A percentile compares a stretch with the other conserved stretches of the same genome.
Conservation (phyloP, 2,888 invertebrate species). For the Tuberolachnus salignus region DNA sequence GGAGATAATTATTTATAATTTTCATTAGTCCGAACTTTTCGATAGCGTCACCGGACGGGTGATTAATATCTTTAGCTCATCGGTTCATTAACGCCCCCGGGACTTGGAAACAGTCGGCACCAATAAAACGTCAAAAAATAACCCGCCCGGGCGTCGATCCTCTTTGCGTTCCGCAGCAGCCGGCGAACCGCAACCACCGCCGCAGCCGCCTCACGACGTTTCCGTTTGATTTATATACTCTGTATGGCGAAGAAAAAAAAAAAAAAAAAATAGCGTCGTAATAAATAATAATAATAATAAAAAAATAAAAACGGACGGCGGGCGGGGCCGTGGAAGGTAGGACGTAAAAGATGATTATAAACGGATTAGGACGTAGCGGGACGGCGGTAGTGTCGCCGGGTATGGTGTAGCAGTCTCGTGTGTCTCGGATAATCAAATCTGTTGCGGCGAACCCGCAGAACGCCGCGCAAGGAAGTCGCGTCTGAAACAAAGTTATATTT, state of each 20-base stretch:
- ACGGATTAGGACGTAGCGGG: not conserved
- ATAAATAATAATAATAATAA: not conserved
- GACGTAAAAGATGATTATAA: slow-evolving; percentile 24
- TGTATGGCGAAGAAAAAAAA: no score
- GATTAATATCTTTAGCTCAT: slow-evolving; percentile 39
- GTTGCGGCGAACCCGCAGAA: not conserved
- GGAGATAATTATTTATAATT: slow-evolving; percentile 45
- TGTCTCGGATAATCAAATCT: slow-evolving; percentile 37
- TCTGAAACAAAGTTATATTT: slow-evolving; percentile 38
- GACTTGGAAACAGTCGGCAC: slow-evolving; percentile 36
- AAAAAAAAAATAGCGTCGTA: not conserved
- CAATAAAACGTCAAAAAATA: slow-evolving; percentile 43
- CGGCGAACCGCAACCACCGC: no score
- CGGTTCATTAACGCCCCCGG: slow-evolving; percentile 51
- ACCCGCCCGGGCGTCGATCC: not conserved
- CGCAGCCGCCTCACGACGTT: not conserved
- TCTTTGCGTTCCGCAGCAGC: not conserved
- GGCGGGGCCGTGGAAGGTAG: not conserved
- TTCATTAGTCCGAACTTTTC: slow-evolving; percentile 44
- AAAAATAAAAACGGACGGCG: no score
- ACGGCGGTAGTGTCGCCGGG: no score
- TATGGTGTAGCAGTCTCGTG: not conserved
- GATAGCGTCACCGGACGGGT: slow-evolving; percentile 9
- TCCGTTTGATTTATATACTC: slow-evolving; percentile 33
- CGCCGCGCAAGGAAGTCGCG: slow-evolving; percentile 27